Base-by-base conservation (phyloP, 2,113 vertebrate species). In the Rhinoptilus africanus region DNA sequence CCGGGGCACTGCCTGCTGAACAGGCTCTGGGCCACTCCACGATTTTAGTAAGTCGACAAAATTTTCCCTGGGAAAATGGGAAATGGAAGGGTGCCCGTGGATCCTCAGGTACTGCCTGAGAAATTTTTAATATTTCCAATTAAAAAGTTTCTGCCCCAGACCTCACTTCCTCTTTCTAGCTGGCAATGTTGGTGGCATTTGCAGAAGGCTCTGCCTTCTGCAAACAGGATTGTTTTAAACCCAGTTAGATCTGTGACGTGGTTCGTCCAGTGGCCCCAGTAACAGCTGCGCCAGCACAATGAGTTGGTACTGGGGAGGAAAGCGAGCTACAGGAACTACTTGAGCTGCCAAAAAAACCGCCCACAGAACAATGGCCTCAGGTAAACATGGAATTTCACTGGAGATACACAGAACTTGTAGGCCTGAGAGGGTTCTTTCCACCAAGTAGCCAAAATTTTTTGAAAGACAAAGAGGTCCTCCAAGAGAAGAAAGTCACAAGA, bases 21-120 rank as follows among this genome's bases (percentile, higher is more conserved):
- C 0, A 1, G 22, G 13, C 47, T 76, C 59, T 0, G 0, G 30
- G 10, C 37, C 20, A 14, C 26, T 59, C 57, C 27, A 21, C 3
- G 10, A 34, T 34, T 93, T 37, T 60, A 32, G 1, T 34, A 77
- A 62, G 8, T 1, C 68, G 48, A 45, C 27, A 81, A 28, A 51
- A 51, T 59, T 48, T 85, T 86, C 27, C 41, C 27, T 15, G 60
- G 30, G 35, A 50, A 89, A 85, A 73, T 1, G 28, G 28, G 56
- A 92, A 74, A 75, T 17, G 5, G 59, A 72, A 92, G 12, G 3
- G 17, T 71, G 54, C 37, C 22, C 15, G 16, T 30, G 15, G 45
- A 11, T 88, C 19, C 35, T 37, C 41, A 72, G 21, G 14, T 89
- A 79, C 14, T 47, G 81, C 47, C 26, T 35, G 35, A 90, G 11